phyloP scores from a whole-genome alignment of 2,113 vertebrate species.

The Pollachius pollachius region DNA sequence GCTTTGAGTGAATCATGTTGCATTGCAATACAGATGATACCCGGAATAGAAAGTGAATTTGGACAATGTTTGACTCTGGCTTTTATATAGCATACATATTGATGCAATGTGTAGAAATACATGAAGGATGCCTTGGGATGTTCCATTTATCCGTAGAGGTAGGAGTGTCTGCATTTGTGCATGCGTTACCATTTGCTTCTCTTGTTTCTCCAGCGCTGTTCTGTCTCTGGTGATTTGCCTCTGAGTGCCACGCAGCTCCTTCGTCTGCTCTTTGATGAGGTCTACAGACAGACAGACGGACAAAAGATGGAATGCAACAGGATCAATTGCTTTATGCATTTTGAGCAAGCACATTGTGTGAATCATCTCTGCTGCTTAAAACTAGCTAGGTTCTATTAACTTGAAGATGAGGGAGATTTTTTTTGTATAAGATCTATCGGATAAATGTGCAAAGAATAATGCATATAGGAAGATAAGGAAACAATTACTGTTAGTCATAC shows the following conservation, averaged over 20 bases:
- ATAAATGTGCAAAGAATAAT: neutral
- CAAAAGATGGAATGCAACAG: neutral
- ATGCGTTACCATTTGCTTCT: conserved; percentile 89
- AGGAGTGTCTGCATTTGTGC: conserved; percentile 17
- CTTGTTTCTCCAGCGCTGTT: conserved; percentile 90
- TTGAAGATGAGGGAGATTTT: too few species aligned
- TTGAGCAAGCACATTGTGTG: too few species aligned
- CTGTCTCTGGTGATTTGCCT: conserved; percentile 93
- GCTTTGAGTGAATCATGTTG: conserved; percentile 11
- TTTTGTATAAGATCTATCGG: too few species aligned
- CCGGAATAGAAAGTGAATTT: conserved; percentile 18
- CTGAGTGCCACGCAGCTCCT: conserved; percentile 93
- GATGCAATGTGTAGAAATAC: conserved; percentile 48
- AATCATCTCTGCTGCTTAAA: too few species aligned
- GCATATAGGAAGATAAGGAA: neutral
- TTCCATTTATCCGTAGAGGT: too few species aligned
- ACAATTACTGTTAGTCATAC: conserved; percentile 1
- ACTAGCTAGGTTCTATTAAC: too few species aligned
- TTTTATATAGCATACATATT: conserved; percentile 26
- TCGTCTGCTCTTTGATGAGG: conserved; percentile 93
- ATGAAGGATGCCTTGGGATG: conserved; percentile 1
- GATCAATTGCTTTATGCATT: neutral
- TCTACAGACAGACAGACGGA: neutral
- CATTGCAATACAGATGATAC: neutral
- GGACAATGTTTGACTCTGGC: neutral